Conservation (phyloP, 2,797 vertebrate species). For the Tapirus indicus region DNA sequence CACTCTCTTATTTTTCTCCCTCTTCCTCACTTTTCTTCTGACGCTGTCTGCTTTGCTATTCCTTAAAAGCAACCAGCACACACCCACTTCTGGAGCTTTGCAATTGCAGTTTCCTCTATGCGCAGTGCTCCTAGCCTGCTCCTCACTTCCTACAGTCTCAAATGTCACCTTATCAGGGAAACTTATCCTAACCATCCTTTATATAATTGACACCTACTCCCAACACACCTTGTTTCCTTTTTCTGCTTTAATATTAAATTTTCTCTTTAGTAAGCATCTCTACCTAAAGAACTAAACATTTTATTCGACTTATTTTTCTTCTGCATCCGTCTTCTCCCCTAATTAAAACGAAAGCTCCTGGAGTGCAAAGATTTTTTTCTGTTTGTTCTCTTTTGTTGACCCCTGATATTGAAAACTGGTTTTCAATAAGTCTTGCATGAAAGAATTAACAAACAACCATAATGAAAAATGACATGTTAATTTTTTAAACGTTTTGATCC, state of each 20-base stretch:
- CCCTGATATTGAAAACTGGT: neutral
- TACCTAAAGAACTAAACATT: neutral
- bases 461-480: neutral
- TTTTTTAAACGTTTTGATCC: neutral
- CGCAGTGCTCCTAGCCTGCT: neutral
- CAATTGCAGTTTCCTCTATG: neutral
- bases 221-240: neutral
- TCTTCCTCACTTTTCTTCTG: neutral
- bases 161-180: neutral
- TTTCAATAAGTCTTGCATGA: neutral
- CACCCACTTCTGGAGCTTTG: neutral
- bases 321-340: accelerated
- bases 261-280: neutral
- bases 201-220: neutral
- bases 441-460: neutral
- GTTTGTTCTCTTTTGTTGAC: neutral
- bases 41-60: neutral
- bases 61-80: neutral
- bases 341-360: neutral
- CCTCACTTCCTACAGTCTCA: neutral
- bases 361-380: neutral
- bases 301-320: neutral
- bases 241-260: neutral
- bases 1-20: neutral
- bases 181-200: neutral